A percentile compares a stretch with the other conserved stretches of the same genome.
phyloP scores from a whole-genome alignment of 1,140 invertebrate genomes.

The Nasonia giraulti region DNA sequence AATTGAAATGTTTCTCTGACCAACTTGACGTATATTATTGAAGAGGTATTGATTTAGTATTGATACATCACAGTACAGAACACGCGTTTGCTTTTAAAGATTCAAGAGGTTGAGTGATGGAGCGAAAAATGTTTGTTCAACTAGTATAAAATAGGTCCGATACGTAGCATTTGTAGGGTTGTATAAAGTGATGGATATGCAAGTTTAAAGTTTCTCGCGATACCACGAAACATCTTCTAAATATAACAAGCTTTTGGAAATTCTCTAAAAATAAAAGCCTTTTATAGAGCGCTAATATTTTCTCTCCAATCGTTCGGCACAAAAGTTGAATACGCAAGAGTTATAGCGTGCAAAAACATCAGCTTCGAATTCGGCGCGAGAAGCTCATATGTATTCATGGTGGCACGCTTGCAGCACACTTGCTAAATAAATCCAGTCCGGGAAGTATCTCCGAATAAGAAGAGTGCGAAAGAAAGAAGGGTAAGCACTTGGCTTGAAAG shows the following conservation, averaged over 20 bases:
- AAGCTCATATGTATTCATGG: conserved; percentile 63
- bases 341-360: too few species aligned
- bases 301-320: too few species aligned
- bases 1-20: not conserved
- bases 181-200: not conserved
- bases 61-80: not conserved
- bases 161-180: not conserved
- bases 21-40: not conserved
- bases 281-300: too few species aligned
- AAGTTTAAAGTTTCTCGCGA: not conserved
- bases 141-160: not conserved
- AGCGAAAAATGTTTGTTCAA: not conserved
- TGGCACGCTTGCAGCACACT: conserved; percentile 6
- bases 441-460: conserved; percentile 48
- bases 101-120: not conserved
- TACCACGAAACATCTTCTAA: not conserved
- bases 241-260: not conserved
- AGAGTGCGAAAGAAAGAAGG: not conserved
- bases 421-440: conserved; percentile 60
- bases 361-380: conserved; percentile 4
- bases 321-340: too few species aligned
- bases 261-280: too few species aligned
- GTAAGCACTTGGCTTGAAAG: conserved; percentile 47
- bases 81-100: not conserved
- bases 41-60: not conserved